phyloP scores from a whole-genome alignment of 2,113 vertebrate genomes.

The Corynorhinus townsendii region DNA sequence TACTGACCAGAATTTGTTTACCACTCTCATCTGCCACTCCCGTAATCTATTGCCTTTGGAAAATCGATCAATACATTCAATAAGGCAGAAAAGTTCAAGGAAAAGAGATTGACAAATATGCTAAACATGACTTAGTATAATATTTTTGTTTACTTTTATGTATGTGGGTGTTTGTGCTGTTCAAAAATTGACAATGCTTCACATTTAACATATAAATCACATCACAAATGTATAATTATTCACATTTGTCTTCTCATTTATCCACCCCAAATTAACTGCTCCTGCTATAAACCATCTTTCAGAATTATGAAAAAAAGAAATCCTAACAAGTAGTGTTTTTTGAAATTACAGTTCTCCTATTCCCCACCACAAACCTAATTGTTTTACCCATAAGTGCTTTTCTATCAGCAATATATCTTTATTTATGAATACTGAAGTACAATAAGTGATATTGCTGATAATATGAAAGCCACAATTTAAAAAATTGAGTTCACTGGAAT shows the following conservation, averaged over 20 bases:
- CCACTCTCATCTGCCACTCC: background rate
- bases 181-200: background rate
- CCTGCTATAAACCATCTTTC: background rate
- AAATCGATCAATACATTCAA: background rate
- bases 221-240: background rate
- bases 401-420: background rate
- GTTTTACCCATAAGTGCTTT: background rate
- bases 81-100: background rate
- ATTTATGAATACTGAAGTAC: background rate
- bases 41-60: background rate
- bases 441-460: background rate
- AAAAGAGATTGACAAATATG: background rate
- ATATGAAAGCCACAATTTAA: background rate
- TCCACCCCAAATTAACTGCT: background rate
- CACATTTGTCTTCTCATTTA: background rate
- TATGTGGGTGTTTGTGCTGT: background rate
- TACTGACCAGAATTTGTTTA: background rate
- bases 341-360: background rate
- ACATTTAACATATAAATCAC: background rate
- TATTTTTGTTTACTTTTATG: background rate
- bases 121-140: background rate
- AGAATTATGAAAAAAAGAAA: background rate
- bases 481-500: background rate
- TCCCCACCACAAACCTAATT: background rate
- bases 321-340: background rate